Percentiles rank a stretch among this genome's conserved stretches.
Conservation (phyloP, 2,888 invertebrate species). For the Cremastobaeus sp. region DNA sequence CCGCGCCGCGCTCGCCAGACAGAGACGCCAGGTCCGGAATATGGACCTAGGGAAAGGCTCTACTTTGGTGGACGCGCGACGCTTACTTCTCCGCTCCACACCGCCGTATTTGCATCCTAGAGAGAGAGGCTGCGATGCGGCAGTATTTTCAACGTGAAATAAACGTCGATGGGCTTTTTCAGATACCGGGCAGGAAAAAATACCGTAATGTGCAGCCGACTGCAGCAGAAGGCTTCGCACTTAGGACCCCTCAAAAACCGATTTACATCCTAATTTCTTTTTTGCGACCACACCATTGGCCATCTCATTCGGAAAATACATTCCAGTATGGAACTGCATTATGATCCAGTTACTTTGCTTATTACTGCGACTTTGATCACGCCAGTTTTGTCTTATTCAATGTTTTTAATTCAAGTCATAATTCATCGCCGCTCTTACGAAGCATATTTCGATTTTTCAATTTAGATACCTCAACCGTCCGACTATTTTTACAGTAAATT, state of each 20-base stretch:
- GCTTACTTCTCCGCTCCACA: slow-evolving; percentile 44
- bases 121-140: slow-evolving; percentile 6
- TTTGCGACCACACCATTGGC: too few species aligned
- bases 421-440: too few species aligned
- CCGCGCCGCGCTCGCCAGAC: slow-evolving; percentile 23
- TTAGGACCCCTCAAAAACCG: too few species aligned
- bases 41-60: slow-evolving; percentile 42
- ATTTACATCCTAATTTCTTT: too few species aligned
- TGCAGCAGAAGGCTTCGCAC: too few species aligned
- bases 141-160: slow-evolving; percentile 42
- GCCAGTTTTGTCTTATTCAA: neutral
- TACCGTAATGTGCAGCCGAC: too few species aligned
- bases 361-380: neutral
- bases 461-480: neutral
- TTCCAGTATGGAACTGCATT: too few species aligned
- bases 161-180: slow-evolving; percentile 19
- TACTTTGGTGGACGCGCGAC: slow-evolving; percentile 41
- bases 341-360: too few species aligned
- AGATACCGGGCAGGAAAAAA: neutral
- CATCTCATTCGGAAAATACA: too few species aligned
- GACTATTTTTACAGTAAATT: neutral
- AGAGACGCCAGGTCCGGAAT: slow-evolving; percentile 37
- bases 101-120: slow-evolving; percentile 47
- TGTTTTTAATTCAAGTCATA: too few species aligned
- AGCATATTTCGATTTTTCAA: too few species aligned